Base-by-base conservation (phyloP, 2,797 vertebrate species). In the Eremophila alpestris region DNA sequence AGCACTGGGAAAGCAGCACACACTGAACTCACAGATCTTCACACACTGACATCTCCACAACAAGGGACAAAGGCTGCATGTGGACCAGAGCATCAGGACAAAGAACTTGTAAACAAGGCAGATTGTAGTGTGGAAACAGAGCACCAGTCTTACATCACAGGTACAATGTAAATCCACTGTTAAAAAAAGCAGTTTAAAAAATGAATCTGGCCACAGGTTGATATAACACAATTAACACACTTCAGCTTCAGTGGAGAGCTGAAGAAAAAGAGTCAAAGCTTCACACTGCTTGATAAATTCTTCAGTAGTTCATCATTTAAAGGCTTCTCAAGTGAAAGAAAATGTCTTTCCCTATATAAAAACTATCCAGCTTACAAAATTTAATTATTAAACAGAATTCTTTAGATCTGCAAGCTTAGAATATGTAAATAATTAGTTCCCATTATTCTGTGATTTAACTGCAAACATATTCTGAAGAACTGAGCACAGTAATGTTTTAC, bases 181-280 rank as follows among this genome's bases (percentile, higher is more conserved):
- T 11, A 38, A 40, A 73, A 69, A 36, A 87, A 41, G 41, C 34
- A 58, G 16, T 20, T 34, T 11, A 32, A 89, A 52, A 74, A 74
- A 71, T 11, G 0, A 46, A 62, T 14, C 36, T 52, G 48, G 36
- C 45, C 13, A 43, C 3, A 23, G 34, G 38, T 18, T 0, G 1
- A 5, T 19, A 1, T 4, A 34, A 54, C 5, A 26, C 30, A 29
- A 17, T 29, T 24, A 71, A 59, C 12, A 74, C 16, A 29, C 20
- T 4, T 64, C 46, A 40, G 64, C 59, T 51, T 59, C 76, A 36
- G 79, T 3, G 13, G 27, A 82, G 54, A 83, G 40, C 34, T 69
- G 73, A 54, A 85, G 45, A 38, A 51, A 74, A 38, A 51, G 34
- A 75, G 36, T 55, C 32, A 73, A 43, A 84, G 36, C 19, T 60